Base-by-base conservation (phyloP, 2,797 vertebrate species). In the Heliangelus exortis region DNA sequence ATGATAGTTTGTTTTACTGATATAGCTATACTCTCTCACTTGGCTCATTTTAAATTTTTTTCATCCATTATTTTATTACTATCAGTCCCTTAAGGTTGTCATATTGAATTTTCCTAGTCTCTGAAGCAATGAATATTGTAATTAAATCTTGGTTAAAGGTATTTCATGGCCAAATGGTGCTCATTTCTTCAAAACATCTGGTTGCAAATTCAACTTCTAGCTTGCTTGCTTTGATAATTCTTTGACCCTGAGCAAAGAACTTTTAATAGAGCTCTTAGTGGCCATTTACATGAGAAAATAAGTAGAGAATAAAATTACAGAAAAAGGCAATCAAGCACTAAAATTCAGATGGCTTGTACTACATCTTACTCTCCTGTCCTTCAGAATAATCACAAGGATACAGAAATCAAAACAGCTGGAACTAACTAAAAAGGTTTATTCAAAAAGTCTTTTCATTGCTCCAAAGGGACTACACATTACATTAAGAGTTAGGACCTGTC, bases 111-210 rank as follows among this genome's bases (percentile, higher is more conserved):
- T 92, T 94, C 39, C 74, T 65, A 50, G 48, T 95, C 97, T 96
- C 95, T 90, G 41, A 93, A 96, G 85, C 93, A 96, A 96, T 95
- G 55, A 96, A 95, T 93, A 83, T 63, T 94, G 47, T 91, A 94
- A 94, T 96, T 97, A 97, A 96, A 81, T 90, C 76, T 94, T 75
- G 41, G 84, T 93, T 97, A 94, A 95, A 97, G 53, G 67, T 83
- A 97, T 69, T 92, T 94, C 66, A 67, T 3, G 6, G 77, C 65
- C 92, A 85, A 87, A 90, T 65, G 33, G 57, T 54, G 47, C 91
- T 95, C 91, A 90, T 89, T 94, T 89, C 90, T 80, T 36, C 75
- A 45, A 61, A 87, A 31, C 67, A 90, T 72, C 72, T 94, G 66
- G 86, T 80, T 82, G 50, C 50, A 71, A 79, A 71, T 95, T 85